Evolutionary conservation across 2,888 invertebrate genomes (phyloP).

Genomic region (Athalia rosae): DNA sequence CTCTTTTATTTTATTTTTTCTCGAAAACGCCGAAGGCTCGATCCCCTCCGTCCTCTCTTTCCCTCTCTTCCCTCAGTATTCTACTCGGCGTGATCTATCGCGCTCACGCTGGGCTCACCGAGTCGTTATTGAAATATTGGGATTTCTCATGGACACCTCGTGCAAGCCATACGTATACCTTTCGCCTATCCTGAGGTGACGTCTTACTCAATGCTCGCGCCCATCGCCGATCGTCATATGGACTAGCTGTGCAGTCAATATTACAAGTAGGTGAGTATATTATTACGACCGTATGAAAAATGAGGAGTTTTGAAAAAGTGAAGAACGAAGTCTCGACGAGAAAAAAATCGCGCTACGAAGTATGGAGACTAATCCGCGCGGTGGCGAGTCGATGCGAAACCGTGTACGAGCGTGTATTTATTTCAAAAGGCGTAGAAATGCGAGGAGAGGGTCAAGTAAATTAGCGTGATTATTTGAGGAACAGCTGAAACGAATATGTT

Average conservation of each 20-base stretch:
- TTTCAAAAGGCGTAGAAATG: background rate
- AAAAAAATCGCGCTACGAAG: too few relatives aligned
- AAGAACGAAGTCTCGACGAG: too few relatives aligned
- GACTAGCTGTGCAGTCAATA: too few relatives aligned
- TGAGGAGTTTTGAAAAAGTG: too few relatives aligned
- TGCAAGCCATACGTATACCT: slow-evolving; percentile 20
- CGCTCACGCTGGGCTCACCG: slow-evolving; percentile 55
- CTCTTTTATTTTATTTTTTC: too few relatives aligned
- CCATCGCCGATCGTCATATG: background rate
- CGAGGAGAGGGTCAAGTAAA: background rate
- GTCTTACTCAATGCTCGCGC: slow-evolving; percentile 18
- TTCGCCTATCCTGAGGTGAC: slow-evolving; percentile 13
- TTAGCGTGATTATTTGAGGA: background rate
- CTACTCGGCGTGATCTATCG: slow-evolving; percentile 53
- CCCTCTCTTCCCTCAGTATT: background rate
- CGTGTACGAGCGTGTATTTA: too few relatives aligned
- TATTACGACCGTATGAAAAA: too few relatives aligned
- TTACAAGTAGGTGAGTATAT: too few relatives aligned
- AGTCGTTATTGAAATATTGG: slow-evolving; percentile 52
- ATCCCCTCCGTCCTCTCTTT: background rate
- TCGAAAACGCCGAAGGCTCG: slow-evolving; percentile 24
- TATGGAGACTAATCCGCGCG: too few relatives aligned
- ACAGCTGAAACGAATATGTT: slow-evolving; percentile 57
- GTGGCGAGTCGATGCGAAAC: too few relatives aligned
- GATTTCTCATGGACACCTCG: slow-evolving; percentile 42